These are phyloP conservation scores for Ochotona princeps DNA, from an alignment of 2,113 vertebrate genomes.

Conservation along the genomic window DNA sequence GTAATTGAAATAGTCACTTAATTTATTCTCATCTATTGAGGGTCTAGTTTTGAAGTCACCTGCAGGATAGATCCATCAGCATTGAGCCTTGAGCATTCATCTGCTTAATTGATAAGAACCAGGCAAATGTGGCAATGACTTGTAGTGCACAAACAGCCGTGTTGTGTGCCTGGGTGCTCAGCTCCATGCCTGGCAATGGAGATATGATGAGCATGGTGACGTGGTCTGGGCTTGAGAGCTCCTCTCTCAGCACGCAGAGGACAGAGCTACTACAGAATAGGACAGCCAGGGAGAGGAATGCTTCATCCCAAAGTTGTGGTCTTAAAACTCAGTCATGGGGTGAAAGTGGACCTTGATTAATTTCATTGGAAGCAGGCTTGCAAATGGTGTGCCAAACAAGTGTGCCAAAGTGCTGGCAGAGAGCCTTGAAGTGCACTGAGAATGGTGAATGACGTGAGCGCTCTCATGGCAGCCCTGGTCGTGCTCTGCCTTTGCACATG, in stretches of 20 bases:
- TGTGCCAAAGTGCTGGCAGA: background rate
- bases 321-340: constrained; percentile 7
- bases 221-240: background rate
- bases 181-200: background rate
- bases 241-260: background rate
- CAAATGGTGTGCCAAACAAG: background rate
- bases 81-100: constrained; percentile 38
- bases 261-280: background rate
- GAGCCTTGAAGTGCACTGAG: fast-evolving
- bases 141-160: background rate
- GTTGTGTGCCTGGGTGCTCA: background rate
- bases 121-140: background rate
- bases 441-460: too few species aligned
- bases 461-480: fast-evolving
- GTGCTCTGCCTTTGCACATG: background rate
- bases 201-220: background rate
- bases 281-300: background rate
- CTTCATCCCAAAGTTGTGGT: background rate
- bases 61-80: constrained; percentile 37
- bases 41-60: constrained; percentile 40
- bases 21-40: constrained; percentile 57
- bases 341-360: background rate
- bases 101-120: constrained; percentile 54
- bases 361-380: background rate
- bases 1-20: constrained; percentile 21